Evolutionary conservation across 1,140 invertebrate species (phyloP), one percentile per base, ranked within the genome.

Genomic region (Ips nitidus): DNA sequence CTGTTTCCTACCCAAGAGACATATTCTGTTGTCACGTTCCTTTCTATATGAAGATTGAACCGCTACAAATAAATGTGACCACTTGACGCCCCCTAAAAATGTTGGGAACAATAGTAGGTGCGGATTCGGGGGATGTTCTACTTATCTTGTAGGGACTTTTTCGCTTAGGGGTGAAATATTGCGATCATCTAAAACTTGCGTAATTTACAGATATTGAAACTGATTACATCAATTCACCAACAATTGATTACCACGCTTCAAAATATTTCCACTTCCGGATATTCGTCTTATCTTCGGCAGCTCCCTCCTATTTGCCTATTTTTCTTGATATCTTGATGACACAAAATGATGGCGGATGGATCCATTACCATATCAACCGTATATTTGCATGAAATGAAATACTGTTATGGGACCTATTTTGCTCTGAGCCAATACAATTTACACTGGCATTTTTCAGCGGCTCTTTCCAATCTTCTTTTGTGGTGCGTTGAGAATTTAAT

Each of bases 41-140:
- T 73, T 73, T 77, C 73, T 74, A 73, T 66, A 69, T 71, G 73
- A 76, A 75, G 76, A 75, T 75, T 75, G 74, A 76, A 75, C 66
- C 71, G 71, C 75, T 69, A 74, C 75, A 76, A 78, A 78, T 78
- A 77, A 76, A 78, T 77, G 75, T 76, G 75, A 78, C 75, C 75
- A 75, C 75, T 77, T 78, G 70, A 76, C 75, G 73, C 73, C 73
- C 75, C 68, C 65, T 22, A n/a, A 39, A 55, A 56, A 55, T 69
- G 59, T 41, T 38, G 64, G 62, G 71, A 68, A 76, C 75, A 76
- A 76, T 71, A 62, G 73, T n/a, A 58, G 53, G 52, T 59, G 64
- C 57, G 45, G 4, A 5, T 45, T 59, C 43, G 8, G 52, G 22
- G 8, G 43, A 43, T 56, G 8, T 3, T 5, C 8, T 40, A 53